Evolutionary conservation across 2,888 invertebrate species (phyloP).

Genomic region (Plagodis dolabraria): DNA sequence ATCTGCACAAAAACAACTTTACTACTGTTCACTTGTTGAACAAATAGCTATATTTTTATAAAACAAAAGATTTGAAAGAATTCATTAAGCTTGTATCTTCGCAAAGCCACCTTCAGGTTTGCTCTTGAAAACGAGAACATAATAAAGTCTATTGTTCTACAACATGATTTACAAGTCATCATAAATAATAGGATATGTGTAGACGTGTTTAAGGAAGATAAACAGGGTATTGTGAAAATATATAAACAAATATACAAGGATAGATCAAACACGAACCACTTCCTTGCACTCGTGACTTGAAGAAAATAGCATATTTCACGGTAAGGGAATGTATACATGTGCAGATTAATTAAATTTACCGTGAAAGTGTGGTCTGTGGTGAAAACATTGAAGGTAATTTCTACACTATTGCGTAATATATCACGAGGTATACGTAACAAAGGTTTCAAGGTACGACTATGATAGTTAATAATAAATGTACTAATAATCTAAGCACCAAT

Average conservation of each 20-base stretch:
- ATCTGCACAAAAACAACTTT: too few species aligned
- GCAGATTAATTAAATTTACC: constrained; percentile 12
- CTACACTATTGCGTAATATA: constrained; percentile 6
- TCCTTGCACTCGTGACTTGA: constrained; percentile 41
- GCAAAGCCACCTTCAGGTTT: constrained; percentile 8
- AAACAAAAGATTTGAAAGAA: neutral
- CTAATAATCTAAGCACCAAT: too few species aligned
- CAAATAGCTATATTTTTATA: too few species aligned
- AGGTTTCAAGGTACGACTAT: too few species aligned
- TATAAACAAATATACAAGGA: constrained; percentile 46
- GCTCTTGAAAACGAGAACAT: constrained; percentile 30
- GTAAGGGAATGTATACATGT: too few species aligned
- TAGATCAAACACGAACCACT: constrained; percentile 40
- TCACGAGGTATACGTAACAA: constrained; percentile 1
- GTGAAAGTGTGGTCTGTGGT: constrained; percentile 23
- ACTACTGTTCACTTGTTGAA: too few species aligned
- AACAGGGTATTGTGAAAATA: constrained; percentile 43
- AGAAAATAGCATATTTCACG: constrained; percentile 12
- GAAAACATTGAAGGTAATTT: constrained; percentile 8
- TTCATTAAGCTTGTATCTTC: neutral
- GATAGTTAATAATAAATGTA: too few species aligned
- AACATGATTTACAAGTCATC: constrained; percentile 35
- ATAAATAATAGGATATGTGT: constrained; percentile 47
- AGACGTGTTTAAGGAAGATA: constrained; percentile 46
- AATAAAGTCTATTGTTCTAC: constrained; percentile 25